A percentile compares a stretch with the other conserved stretches of the same genome.
Conservation (phyloP, 30 jellyfish, hydroid and myxozoan genomes). For the Pseudorhiza aurosa region DNA sequence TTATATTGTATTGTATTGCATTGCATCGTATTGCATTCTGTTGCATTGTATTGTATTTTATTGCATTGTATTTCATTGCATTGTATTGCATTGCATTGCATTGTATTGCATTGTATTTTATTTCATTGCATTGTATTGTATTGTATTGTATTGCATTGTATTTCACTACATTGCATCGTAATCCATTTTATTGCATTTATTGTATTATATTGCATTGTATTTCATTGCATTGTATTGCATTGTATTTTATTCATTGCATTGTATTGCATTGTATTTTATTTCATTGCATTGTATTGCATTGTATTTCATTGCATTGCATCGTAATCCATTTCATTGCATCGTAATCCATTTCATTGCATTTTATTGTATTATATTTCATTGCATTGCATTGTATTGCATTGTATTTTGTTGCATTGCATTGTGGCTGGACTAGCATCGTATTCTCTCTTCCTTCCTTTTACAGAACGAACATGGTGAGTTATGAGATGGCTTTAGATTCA, state of each 20-base stretch:
- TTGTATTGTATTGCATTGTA: too few relatives aligned
- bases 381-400: background rate
- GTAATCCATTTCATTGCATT: background rate
- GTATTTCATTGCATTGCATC: too few relatives aligned
- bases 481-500: conserved; percentile 54
- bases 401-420: background rate
- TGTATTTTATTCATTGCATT: background rate
- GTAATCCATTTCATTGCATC: conserved; percentile 11
- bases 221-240: background rate
- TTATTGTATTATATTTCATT: background rate
- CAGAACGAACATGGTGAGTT: conserved; percentile 66
- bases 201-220: background rate
- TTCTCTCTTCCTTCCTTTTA: background rate
- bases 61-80: background rate
- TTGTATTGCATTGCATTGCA: background rate
- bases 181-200: conserved; percentile 3
- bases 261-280: too few relatives aligned
- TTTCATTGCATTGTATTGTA: background rate
- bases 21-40: conserved; percentile 3
- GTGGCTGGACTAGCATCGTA: too few relatives aligned
- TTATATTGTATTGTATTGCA: too few relatives aligned
- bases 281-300: too few relatives aligned
- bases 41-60: conserved; percentile 16
- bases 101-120: background rate
- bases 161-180: conserved; percentile 14